Evolutionary conservation across 2,113 vertebrate genomes (phyloP).

Genomic region (Silurus meridionalis): DNA sequence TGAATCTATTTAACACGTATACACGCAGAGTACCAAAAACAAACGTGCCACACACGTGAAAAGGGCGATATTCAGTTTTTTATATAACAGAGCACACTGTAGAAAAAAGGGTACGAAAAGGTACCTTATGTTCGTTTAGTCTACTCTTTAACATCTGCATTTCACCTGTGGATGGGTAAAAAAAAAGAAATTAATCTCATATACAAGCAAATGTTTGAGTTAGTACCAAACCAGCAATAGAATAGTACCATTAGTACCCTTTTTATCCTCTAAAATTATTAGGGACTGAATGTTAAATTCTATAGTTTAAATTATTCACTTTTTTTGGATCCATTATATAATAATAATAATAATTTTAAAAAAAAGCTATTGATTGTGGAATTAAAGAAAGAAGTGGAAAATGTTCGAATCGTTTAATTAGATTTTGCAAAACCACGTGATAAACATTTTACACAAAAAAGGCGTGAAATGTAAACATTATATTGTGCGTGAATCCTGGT

Average conservation of each 20-base stretch:
- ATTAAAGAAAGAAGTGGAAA: not conserved
- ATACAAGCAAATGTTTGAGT: not conserved
- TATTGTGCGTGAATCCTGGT: too few species aligned
- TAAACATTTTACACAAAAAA: not conserved
- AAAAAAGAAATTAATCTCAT: not conserved
- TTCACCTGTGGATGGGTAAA: too few species aligned
- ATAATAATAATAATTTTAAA: not conserved
- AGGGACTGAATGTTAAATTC: not conserved
- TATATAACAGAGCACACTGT: not conserved
- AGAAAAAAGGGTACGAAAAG: too few species aligned
- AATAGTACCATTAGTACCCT: not conserved
- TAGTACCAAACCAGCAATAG: not conserved
- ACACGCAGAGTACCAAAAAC: not conserved
- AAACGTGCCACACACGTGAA: not conserved
- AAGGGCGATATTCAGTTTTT: not conserved
- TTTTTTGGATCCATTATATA: not conserved
- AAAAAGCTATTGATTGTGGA: not conserved
- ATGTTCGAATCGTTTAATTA: not conserved
- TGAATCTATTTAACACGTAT: not conserved
- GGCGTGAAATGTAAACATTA: not conserved
- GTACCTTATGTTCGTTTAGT: not conserved
- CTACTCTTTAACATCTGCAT: not conserved
- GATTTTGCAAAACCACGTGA: not conserved
- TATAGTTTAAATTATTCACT: not conserved
- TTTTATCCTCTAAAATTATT: not conserved